These are phyloP conservation scores for Spea hammondii DNA, from an alignment of 2,797 vertebrate species.

Conservation along the genomic window DNA sequence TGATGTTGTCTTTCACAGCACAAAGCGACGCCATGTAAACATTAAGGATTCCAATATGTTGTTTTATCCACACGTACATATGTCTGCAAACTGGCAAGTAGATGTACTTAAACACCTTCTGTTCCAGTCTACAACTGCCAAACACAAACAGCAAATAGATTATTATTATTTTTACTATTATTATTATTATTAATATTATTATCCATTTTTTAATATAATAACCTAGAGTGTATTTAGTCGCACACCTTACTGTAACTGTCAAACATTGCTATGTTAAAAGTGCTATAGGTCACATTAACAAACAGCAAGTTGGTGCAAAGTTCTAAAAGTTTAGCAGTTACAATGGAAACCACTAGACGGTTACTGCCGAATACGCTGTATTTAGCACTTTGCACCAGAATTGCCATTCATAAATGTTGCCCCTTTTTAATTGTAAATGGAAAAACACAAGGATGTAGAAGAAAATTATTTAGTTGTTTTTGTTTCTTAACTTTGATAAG, in stretches of 20 bases:
- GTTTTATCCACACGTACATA: conserved; percentile 34
- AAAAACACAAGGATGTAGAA: too few relatives aligned
- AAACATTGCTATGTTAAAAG: not conserved
- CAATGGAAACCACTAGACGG: too few relatives aligned
- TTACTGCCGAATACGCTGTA: too few relatives aligned
- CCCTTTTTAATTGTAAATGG: too few relatives aligned
- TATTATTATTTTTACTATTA: not conserved
- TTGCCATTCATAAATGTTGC: not conserved
- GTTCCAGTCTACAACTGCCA: conserved; percentile 6
- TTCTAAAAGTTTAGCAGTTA: too few relatives aligned
- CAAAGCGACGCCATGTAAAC: conserved; percentile 43
- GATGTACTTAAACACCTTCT: conserved; percentile 25
- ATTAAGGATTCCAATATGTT: conserved; percentile 48
- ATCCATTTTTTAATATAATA: not conserved
- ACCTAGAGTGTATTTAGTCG: not conserved
- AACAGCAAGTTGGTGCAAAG: too few relatives aligned
- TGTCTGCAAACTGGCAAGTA: conserved; percentile 40
- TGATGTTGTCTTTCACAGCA: conserved; percentile 47
- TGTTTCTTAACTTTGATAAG: too few relatives aligned
- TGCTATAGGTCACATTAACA: too few relatives aligned
- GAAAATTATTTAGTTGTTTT: too few relatives aligned
- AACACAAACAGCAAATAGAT: not conserved
- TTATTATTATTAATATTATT: too few relatives aligned
- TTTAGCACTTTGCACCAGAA: too few relatives aligned
- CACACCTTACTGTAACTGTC: not conserved